These are phyloP conservation scores for Rhegmatorhina hoffmannsi DNA, from an alignment of 2,113 vertebrate genomes.

Conservation along the genomic window DNA sequence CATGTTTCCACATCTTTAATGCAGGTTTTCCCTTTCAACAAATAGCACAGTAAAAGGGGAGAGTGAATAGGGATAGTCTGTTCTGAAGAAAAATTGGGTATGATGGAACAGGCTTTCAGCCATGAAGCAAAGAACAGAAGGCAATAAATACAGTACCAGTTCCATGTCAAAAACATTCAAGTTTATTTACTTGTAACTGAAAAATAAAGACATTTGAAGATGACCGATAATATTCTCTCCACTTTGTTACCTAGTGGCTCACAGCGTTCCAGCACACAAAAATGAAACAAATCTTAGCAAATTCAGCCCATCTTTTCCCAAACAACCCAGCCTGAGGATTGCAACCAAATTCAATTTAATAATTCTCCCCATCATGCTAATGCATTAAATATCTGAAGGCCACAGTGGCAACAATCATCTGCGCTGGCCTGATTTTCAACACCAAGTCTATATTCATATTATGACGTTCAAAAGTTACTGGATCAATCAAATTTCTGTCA, in stretches of 20 bases:
- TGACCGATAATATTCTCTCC: neutral
- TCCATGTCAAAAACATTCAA: neutral
- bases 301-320: neutral
- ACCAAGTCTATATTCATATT: neutral
- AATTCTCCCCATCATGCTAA: neutral
- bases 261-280: neutral
- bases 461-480: accelerated
- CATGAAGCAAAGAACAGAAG: neutral
- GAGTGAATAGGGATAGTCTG: neutral
- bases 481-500: neutral
- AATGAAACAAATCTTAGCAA: neutral
- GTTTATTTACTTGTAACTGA: neutral
- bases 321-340: neutral
- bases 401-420: neutral
- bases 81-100: neutral
- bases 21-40: neutral
- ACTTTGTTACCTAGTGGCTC: neutral
- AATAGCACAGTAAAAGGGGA: neutral
- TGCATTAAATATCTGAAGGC: neutral
- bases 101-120: neutral
- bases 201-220: neutral
- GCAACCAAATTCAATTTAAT: neutral
- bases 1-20: neutral
- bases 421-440: neutral
- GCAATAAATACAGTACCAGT: neutral